These are phyloP conservation scores for Carcinoscorpius rotundicauda DNA, from an alignment of 1,140 invertebrate species.

Conservation along the genomic window DNA sequence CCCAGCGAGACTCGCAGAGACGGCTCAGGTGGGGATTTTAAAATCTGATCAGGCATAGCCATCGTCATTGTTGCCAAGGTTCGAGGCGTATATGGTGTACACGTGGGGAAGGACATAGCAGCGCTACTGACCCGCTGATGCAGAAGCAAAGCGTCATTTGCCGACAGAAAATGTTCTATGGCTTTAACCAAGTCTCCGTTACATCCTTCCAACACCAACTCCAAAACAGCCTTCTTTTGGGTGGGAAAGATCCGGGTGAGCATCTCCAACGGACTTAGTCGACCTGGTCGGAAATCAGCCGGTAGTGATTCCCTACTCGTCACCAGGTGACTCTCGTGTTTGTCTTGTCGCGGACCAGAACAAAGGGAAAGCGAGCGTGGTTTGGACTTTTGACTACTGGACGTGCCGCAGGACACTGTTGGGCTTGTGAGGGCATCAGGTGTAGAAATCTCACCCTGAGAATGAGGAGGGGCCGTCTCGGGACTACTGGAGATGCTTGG, in stretches of 20 bases:
- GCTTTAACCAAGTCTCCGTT: slow-evolving; percentile 71
- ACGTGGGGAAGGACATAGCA: neutral
- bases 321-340: neutral
- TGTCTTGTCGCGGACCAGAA: too few relatives aligned
- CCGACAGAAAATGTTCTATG: slow-evolving; percentile 49
- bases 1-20: slow-evolving; percentile 6
- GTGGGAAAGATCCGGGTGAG: slow-evolving; percentile 71
- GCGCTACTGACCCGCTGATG: slow-evolving; percentile 1
- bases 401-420: too few relatives aligned
- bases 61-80: slow-evolving; percentile 1
- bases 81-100: neutral
- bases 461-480: too few relatives aligned
- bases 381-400: too few relatives aligned
- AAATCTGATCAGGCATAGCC: too few relatives aligned
- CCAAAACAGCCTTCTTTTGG: slow-evolving; percentile 66
- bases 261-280: slow-evolving; percentile 62
- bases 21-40: slow-evolving; percentile 1
- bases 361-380: too few relatives aligned
- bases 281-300: slow-evolving; percentile 25
- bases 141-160: slow-evolving; percentile 21
- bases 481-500: too few relatives aligned
- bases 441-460: too few relatives aligned
- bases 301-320: neutral
- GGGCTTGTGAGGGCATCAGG: too few relatives aligned
- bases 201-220: slow-evolving; percentile 70